A percentile compares a stretch with the other conserved stretches of the same genome.
phyloP scores from a whole-genome alignment of 2,888 invertebrate species.

The Steromphala cineraria region DNA sequence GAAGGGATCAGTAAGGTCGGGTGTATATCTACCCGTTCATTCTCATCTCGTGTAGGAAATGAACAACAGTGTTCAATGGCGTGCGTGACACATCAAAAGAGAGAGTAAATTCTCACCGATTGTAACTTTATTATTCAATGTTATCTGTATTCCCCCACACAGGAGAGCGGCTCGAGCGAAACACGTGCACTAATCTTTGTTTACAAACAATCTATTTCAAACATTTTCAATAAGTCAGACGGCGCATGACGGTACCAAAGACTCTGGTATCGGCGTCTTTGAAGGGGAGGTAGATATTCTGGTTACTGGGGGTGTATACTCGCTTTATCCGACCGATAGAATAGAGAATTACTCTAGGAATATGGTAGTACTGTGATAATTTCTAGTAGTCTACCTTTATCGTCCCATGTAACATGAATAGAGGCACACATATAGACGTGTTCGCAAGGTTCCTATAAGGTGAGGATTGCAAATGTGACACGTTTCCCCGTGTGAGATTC shows the following conservation, averaged over 20 bases:
- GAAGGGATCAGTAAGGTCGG: neutral
- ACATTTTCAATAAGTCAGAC: neutral
- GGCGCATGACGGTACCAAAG: neutral
- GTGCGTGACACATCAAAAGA: constrained; percentile 16
- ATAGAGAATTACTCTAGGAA: no score
- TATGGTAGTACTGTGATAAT: no score
- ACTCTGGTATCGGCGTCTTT: neutral
- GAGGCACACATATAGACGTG: no score
- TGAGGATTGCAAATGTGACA: no score
- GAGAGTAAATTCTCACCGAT: neutral
- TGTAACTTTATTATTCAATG: constrained; percentile 7
- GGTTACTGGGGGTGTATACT: neutral
- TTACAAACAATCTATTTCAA: constrained; percentile 16
- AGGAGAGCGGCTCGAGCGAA: neutral
- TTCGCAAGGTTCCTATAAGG: no score
- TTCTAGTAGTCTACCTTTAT: no score
- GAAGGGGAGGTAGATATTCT: neutral
- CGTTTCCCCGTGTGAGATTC: no score
- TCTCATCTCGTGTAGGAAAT: neutral
- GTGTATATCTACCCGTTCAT: neutral
- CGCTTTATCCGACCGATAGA: neutral
- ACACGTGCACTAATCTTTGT: constrained; percentile 3
- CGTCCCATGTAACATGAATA: no score
- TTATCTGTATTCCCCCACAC: neutral
- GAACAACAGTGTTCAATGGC: neutral